Base-by-base conservation (phyloP, 2,797 vertebrate species). In the Clarias pachynema region DNA sequence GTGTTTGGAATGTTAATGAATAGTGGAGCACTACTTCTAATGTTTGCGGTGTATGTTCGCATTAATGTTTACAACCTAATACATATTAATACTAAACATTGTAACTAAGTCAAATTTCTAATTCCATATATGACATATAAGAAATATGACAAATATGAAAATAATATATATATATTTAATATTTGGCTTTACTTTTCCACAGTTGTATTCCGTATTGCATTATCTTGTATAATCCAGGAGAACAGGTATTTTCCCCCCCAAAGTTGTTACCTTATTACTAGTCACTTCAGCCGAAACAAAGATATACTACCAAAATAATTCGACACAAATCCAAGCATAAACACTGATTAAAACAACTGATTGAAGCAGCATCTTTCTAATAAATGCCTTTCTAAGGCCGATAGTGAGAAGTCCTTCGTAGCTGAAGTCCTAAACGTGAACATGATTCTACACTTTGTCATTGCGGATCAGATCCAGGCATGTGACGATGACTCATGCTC, bases 401-500 rank as follows among this genome's bases (percentile, higher is more conserved):
- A 68, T 5, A 26, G 40, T 49, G 49, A 26, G 29, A 9, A 73
- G 65, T 57, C 40, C 59, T 66, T 57, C 73, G 74, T 70, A 37
- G 1, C 73, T 86, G 85, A 83, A 77, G 49, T 20, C 72, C 79
- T 75, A 62, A 79, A 53, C 26, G 0, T 74, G 77, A 87, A 60
- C 77, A 44, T 37, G 20, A 79, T 12, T 79, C 40, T 59, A 49
- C 40, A 66, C 65, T 68, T 68, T 81, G 82, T 86, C 68, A 79
- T 73, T 49, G 22, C 7, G 14, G 65, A 22, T 78, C 18, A 49
- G 57, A 7, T 15, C 68, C 63, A 53, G 68, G 12, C 69, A 80
- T 84, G 75, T 79, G 53, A 84, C 31, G 0, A 63, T 84, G 86
- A 87, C 60, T 87, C 86, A 87, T 77, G 34, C 53, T 60, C 49